Evolutionary conservation across 2,888 invertebrate genomes (phyloP).

Genomic region (Lordiphosa fenestrarum): DNA sequence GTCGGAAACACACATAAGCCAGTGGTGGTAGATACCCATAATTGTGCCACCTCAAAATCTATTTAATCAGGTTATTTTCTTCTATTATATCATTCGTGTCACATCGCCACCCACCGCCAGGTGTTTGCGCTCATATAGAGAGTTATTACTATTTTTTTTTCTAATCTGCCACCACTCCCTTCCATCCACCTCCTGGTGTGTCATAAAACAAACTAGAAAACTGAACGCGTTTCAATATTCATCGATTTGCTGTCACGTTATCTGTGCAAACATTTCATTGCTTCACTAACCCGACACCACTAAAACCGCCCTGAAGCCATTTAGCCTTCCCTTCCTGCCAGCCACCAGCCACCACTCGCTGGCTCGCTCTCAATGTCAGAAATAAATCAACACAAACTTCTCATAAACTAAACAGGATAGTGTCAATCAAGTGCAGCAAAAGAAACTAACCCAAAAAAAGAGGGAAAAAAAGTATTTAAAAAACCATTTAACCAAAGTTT

Average conservation of each 20-base stretch:
- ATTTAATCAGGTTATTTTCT: constrained; percentile 2
- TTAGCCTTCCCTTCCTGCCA: background rate
- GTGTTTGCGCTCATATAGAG: constrained; percentile 8
- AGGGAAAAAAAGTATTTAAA: constrained; percentile 24
- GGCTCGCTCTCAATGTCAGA: constrained; percentile 46
- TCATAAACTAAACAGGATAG: constrained; percentile 23
- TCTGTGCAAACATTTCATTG: constrained; percentile 39
- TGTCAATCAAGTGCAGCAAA: constrained; percentile 44
- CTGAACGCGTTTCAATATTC: constrained; percentile 47
- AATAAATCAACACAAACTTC: constrained; percentile 51
- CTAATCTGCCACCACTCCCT: background rate
- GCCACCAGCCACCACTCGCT: background rate
- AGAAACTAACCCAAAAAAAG: background rate
- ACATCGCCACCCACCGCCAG: constrained; percentile 1
- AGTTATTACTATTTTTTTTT: constrained; percentile 5
- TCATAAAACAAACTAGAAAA: constrained; percentile 11
- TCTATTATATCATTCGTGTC: constrained; percentile 3
- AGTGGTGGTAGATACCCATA: too few species aligned
- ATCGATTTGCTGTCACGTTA: constrained; percentile 67
- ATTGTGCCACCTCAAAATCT: too few species aligned
- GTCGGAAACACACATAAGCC: background rate
- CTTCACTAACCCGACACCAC: constrained; percentile 23
- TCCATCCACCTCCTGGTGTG: background rate
- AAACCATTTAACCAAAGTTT: constrained; percentile 26
- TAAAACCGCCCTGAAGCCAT: background rate